Evolutionary conservation across 1,140 invertebrate genomes (phyloP), one percentile per base, ranked within the genome.

Genomic region (Achroia grisella): DNA sequence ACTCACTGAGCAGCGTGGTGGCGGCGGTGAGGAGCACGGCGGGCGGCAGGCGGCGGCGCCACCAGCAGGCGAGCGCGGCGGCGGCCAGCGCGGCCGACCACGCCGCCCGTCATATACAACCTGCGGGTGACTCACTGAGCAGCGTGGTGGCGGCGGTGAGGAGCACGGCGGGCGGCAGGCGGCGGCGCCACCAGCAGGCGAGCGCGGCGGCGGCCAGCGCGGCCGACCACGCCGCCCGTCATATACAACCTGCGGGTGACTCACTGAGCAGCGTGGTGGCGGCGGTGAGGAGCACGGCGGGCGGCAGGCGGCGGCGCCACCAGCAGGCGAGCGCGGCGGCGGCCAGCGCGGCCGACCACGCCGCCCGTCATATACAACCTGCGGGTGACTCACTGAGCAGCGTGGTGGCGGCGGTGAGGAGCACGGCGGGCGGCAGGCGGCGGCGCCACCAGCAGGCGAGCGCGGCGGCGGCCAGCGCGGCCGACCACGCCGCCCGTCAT

Each of bases 1-100:
- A 68, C 71, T 69, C 52, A 88, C 88, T 90, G 29, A 93, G 76
- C 44, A 93, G 78, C 0, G 94, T 86, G 23, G 94, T 95, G 9
- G 94, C 86, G 1, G 95, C 96, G 10, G 93, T 93, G 8, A 93
- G 83, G 78, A 97, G 92, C 48, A 99, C 90, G 37, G 97, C 95
- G 31, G 97, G 62, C 60, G 91, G 88, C 73, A 94, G 93, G 50
- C 92, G 90, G 43, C 91, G 86, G 9, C 90, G 88, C 87, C 94
- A 95, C 96, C 97, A 98, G 33, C 93, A 92, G 14, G 93, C 95
- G 68, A 94, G 89, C 0, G 96, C 94, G 5, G 93, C 86, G 46
- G 94, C 90, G 17, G 91, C 92, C 66, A 89, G 87, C 56, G 91
- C 93, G 92, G n/a, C n/a, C n/a, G n/a, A n/a, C n/a, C n/a, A n/a